Evolutionary conservation across 2,888 invertebrate genomes (phyloP).

Genomic region (Drosophila diplacantha): DNA sequence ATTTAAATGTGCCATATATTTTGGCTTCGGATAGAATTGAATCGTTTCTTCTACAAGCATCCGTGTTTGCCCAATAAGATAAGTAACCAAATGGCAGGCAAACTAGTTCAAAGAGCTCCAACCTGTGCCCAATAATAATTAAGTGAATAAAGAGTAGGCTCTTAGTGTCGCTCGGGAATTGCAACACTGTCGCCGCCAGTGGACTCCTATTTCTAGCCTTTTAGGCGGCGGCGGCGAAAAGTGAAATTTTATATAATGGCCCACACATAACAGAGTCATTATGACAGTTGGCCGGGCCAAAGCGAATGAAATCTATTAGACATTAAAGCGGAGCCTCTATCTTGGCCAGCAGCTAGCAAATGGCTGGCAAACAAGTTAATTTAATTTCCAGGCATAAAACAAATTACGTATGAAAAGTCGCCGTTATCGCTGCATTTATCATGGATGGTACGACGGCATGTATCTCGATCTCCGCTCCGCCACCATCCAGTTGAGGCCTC

Average conservation of each 20-base stretch:
- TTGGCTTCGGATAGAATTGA: too few species aligned
- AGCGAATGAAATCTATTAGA: slow-evolving; percentile 62
- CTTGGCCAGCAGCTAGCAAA: slow-evolving; percentile 30
- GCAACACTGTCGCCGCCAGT: slow-evolving; percentile 48
- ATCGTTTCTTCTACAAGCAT: too few species aligned
- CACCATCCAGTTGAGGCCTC: slow-evolving; percentile 10
- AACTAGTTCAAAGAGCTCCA: not conserved
- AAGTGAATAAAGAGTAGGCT: slow-evolving; percentile 2
- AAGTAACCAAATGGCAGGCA: too few species aligned
- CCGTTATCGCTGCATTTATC: slow-evolving; percentile 67
- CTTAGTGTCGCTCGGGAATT: slow-evolving; percentile 31
- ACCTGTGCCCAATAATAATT: not conserved
- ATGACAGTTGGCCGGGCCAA: slow-evolving; percentile 66
- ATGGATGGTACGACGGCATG: slow-evolving; percentile 4
- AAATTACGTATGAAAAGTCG: slow-evolving; percentile 70
- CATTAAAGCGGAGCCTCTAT: slow-evolving; percentile 54
- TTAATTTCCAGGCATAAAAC: slow-evolving; percentile 71
- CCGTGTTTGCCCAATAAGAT: too few species aligned
- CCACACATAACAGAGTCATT: slow-evolving; percentile 68
- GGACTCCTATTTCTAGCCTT: slow-evolving; percentile 39
- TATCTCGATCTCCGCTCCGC: slow-evolving; percentile 10
- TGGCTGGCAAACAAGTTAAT: slow-evolving; percentile 67
- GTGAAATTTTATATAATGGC: slow-evolving; percentile 68
- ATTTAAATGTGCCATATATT: too few species aligned
- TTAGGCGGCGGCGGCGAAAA: slow-evolving; percentile 51